Base-by-base conservation (phyloP, 2,113 vertebrate species). In the Heterotilapia buettikoferi region DNA sequence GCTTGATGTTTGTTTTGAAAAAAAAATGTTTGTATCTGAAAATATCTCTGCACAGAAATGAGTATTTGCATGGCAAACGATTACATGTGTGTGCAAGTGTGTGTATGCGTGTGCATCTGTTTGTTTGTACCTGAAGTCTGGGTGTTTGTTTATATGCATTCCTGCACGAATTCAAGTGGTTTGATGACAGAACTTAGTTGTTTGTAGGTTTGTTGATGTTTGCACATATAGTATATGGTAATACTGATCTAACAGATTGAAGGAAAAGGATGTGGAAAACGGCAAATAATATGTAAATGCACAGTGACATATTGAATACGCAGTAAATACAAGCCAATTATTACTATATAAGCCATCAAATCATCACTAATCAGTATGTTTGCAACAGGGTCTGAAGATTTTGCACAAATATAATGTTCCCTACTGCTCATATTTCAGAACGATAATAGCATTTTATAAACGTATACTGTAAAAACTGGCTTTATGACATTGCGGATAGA, bases 331-430 rank as follows among this genome's bases (percentile, higher is more conserved):
- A 93, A 93, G 86, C 84, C 89, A 94, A 89, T 89, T 90, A 90
- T 90, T 88, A 90, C 87, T 88, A 89, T 93, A 91, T 92, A 93
- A 93, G 87, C 93, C 92, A 90, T 91, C 86, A 71, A 94, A 78
- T 89, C 87, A 92, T 92, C 94, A 89, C 90, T 92, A 93, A 94
- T 89, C 92, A 73, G 45, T 92, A 91, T 90, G 87, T 95, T 93
- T 95, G 93, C 92, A 89, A 95, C 92, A 95, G 90, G 92, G 90
- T 94, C 84, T 90, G 83, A 93, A 82, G 91, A 92, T 93, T 94
- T 95, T 92, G 92, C 92, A 95, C 94, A 93, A 91, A 85, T 91
- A 66, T 87, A 86, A 88, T 85, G 90, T 94, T 92, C 92, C 91
- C 90, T 94, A 83, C 90, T 86, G 79, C 90, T 94, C 92, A 43